Evolutionary conservation across 2,888 invertebrate genomes (phyloP).

Genomic region (Eupithecia vulgata): DNA sequence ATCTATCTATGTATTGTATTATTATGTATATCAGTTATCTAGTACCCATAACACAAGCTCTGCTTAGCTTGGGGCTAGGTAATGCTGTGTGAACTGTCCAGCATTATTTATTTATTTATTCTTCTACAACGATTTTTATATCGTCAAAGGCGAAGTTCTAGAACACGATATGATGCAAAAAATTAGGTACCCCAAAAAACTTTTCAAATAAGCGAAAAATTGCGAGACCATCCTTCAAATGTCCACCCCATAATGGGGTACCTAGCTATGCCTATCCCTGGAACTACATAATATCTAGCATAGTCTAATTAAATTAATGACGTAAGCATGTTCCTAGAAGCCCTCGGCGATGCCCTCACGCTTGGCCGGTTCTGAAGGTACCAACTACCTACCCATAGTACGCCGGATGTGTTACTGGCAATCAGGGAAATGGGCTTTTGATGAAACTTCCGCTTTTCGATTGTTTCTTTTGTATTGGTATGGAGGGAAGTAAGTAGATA

Average conservation of each 20-base stretch:
- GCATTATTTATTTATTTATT: too few relatives aligned
- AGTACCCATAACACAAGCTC: too few relatives aligned
- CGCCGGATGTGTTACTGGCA: conserved; percentile 38
- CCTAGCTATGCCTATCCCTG: not conserved
- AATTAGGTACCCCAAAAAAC: too few relatives aligned
- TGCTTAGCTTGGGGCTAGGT: too few relatives aligned
- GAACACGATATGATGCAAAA: too few relatives aligned
- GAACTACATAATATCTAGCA: not conserved
- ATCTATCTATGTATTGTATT: too few relatives aligned
- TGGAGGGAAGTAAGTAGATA: not conserved
- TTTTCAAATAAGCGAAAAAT: too few relatives aligned
- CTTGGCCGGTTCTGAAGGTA: conserved; percentile 40
- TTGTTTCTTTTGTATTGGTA: conserved; percentile 7
- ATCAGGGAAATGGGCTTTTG: conserved; percentile 19
- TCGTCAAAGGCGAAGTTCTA: too few relatives aligned
- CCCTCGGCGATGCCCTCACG: conserved; percentile 44
- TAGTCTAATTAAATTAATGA: conserved; percentile 57
- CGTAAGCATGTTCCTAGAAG: conserved; percentile 45
- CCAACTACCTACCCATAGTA: not conserved
- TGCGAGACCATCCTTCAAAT: not conserved
- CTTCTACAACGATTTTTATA: too few relatives aligned
- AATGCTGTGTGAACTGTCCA: too few relatives aligned
- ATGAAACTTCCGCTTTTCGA: conserved; percentile 16
- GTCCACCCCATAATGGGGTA: too few relatives aligned
- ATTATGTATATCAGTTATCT: too few relatives aligned